Percentiles rank a stretch among this genome's conserved stretches.
These are phyloP conservation scores for Muscicapa adusta DNA, from an alignment of 2,113 vertebrate genomes.

Conservation along the genomic window DNA sequence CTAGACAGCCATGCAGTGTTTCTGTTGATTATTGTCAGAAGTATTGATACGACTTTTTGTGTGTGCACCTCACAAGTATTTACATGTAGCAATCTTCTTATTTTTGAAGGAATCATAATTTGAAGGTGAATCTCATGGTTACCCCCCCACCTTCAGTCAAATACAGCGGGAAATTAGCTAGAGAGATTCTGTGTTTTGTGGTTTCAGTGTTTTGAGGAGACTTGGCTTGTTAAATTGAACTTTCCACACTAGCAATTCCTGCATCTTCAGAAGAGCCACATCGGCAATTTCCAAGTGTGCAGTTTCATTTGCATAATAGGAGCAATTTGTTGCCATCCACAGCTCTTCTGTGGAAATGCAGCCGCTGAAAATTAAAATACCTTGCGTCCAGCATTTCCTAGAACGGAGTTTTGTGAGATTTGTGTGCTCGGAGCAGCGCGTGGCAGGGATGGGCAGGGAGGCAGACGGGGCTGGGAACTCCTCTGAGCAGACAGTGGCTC, in stretches of 20 bases:
- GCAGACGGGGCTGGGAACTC: rapidly evolving
- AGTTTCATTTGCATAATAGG: constrained; percentile 53
- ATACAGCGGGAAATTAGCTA: not conserved
- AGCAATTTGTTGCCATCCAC: constrained; percentile 66
- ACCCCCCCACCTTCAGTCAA: not conserved
- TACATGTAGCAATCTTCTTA: not conserved
- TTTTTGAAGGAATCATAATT: not conserved
- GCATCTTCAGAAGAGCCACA: constrained; percentile 32
- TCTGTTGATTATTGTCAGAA: not conserved
- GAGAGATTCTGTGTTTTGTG: not conserved
- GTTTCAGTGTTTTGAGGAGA: not conserved
- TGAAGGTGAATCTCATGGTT: not conserved
- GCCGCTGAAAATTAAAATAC: not conserved
- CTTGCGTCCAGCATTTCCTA: not conserved
- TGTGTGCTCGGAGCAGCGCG: rapidly evolving
- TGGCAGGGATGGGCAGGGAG: not conserved
- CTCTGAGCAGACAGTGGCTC: rapidly evolving
- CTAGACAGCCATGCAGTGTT: not conserved
- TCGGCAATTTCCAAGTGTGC: constrained; percentile 43
- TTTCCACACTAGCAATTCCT: constrained; percentile 5
- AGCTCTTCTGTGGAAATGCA: constrained; percentile 57
- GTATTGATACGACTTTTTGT: not conserved
- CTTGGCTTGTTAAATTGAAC: constrained; percentile 35
- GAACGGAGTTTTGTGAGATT: not conserved
- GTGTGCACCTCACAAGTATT: not conserved